Percentiles rank a stretch among this genome's conserved stretches.
Evolutionary conservation across 2,888 invertebrate genomes (phyloP).

Genomic region (Platycheirus rosarum): DNA sequence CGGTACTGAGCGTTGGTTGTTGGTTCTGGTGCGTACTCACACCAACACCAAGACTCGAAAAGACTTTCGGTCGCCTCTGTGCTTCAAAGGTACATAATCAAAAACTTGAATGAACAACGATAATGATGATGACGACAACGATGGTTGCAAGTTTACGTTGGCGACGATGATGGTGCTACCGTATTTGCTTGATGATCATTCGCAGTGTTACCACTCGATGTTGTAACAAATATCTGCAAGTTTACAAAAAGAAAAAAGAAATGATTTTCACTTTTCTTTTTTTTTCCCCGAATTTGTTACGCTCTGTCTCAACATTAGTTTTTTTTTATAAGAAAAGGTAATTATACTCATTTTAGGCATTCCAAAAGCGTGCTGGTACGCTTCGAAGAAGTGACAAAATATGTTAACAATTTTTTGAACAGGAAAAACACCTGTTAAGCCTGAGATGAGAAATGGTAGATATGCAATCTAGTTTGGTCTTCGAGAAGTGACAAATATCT

Average conservation of each 20-base stretch:
- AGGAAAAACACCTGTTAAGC: slow-evolving; percentile 11
- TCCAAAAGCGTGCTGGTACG: slow-evolving; percentile 29
- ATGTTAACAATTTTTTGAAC: slow-evolving; percentile 10
- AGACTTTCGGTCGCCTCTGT: slow-evolving; percentile 41
- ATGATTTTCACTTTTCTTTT: slow-evolving; percentile 69
- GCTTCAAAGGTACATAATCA: slow-evolving; percentile 45
- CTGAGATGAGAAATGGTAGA: too few species aligned
- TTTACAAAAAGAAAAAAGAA: slow-evolving; percentile 56
- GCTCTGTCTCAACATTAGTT: background rate
- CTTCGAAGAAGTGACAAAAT: slow-evolving; percentile 21
- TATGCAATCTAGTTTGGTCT: too few species aligned
- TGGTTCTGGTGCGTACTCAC: slow-evolving; percentile 57
- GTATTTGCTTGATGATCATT: slow-evolving; percentile 41
- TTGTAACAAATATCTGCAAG: slow-evolving; percentile 36
- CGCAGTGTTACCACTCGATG: background rate
- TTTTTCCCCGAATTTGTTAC: too few species aligned
- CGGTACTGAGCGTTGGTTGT: background rate
- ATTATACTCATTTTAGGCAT: slow-evolving; percentile 46
- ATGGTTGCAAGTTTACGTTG: background rate
- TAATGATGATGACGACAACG: slow-evolving; percentile 11
- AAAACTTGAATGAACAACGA: slow-evolving; percentile 1
- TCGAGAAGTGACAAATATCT: background rate
- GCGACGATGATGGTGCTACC: slow-evolving; percentile 51
- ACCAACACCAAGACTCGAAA: slow-evolving; percentile 6
- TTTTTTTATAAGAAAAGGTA: slow-evolving; percentile 45